Evolutionary conservation across 2,888 invertebrate species (phyloP).

Genomic region (Calliopum simillimum): DNA sequence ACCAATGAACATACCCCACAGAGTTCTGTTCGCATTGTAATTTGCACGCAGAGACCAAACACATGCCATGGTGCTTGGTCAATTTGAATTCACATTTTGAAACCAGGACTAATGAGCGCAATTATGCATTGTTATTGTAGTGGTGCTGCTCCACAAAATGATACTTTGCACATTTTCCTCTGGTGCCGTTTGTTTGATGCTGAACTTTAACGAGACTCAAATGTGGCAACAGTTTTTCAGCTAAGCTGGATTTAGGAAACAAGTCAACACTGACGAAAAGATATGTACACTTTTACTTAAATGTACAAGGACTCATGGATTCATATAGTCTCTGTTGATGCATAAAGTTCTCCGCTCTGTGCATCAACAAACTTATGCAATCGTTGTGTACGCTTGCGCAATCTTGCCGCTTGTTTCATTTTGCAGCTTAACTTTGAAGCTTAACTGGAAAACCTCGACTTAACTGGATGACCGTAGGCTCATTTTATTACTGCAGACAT

Average conservation of each 20-base stretch:
- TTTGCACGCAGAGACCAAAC: too few relatives aligned
- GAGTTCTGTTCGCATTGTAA: background rate
- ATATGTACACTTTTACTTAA: too few relatives aligned
- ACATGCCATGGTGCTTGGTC: background rate
- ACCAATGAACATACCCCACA: background rate
- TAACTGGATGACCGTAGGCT: conserved; percentile 10
- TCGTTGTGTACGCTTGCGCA: too few relatives aligned
- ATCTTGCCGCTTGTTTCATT: background rate
- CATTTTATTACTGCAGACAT: conserved; percentile 22
- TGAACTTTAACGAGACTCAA: background rate
- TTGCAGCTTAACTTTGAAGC: background rate
- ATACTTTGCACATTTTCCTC: background rate
- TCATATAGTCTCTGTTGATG: too few relatives aligned
- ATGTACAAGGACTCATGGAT: too few relatives aligned
- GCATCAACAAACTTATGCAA: too few relatives aligned
- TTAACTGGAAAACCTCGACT: background rate
- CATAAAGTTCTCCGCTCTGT: too few relatives aligned
- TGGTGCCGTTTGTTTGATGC: background rate
- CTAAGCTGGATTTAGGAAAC: too few relatives aligned
- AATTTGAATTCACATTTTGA: conserved; percentile 44
- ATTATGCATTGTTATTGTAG: conserved; percentile 64
- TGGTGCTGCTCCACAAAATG: background rate
- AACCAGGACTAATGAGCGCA: conserved; percentile 65
- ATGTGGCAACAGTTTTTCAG: too few relatives aligned
- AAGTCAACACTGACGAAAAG: too few relatives aligned